Base-by-base conservation (phyloP, 2,797 vertebrate genomes). In the Otolemur crassicaudatus region DNA sequence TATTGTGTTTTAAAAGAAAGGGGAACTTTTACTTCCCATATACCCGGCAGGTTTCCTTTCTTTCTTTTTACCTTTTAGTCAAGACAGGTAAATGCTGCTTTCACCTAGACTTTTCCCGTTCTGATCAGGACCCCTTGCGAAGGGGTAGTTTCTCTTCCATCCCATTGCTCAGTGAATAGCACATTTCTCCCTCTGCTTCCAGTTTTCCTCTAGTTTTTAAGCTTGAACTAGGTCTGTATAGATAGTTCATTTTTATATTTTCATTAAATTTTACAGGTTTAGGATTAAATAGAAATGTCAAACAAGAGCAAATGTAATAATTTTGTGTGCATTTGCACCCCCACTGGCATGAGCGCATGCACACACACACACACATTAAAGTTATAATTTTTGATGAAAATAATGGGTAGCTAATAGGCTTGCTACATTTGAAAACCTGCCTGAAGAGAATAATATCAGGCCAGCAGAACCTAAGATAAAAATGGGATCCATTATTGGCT, bases 1-100 rank as follows among this genome's bases (percentile, higher is more conserved):
- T 98, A 98, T 98, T 98, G 98, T 98, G 98, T 98, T 98, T 98
- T 98, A 98, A 98, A 98, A 98, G 98, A 98, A 98, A 98, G 97
- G 96, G 94, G 98, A 98, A 98, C 97, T 98, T 98, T 98, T 98
- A 98, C 98, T 99, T 98, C 97, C 97, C 97, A 98, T 97, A 98
- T 98, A 98, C 95, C 97, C 98, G 97, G 97, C 98, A 97, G 97
- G 94, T 97, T 97, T 98, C 90, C 88, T 94, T 95, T 89, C 94
- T 96, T 95, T 93, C 87, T 96, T 89, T 61, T 11, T 61, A 22
- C 25, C 23, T 25, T 82, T 49, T 40, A 96, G 67, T 95, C 77
- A 97, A 97, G 96, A 90, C 94, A 97, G 67, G 83, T 43, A 94
- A 90, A 97, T 92, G 92, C 19, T 83, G 46, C 82, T 49, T 91